Evolutionary conservation across 2,797 vertebrate genomes (phyloP).

Genomic region (Luscinia luscinia): DNA sequence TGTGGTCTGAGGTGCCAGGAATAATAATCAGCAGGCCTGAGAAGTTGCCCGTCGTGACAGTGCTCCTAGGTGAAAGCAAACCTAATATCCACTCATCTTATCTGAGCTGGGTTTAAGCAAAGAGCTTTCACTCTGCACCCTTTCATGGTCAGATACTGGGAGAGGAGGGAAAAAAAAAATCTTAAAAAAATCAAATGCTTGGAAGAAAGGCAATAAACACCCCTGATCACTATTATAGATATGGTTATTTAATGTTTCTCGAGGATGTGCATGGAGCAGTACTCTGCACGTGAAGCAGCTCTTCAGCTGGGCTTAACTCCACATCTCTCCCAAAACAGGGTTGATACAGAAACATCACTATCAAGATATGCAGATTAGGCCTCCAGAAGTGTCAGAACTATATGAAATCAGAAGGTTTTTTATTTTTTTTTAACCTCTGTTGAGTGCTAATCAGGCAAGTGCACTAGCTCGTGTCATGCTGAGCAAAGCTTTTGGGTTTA

Average conservation of each 20-base stretch:
- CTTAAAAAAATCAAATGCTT: not conserved
- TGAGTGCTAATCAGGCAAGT: not conserved
- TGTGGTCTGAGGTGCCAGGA: not conserved
- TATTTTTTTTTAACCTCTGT: not conserved
- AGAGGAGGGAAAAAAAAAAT: not conserved
- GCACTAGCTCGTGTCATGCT: too few relatives aligned
- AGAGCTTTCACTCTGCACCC: not conserved
- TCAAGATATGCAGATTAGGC: not conserved
- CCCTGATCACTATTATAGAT: not conserved
- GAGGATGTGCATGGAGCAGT: accelerated
- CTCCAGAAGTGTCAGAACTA: not conserved
- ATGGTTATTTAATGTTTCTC: not conserved
- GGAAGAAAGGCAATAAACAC: not conserved
- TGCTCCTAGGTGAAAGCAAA: not conserved
- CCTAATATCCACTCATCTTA: not conserved
- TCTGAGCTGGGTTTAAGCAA: not conserved
- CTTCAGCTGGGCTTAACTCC: not conserved
- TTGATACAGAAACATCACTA: not conserved
- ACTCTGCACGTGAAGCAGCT: not conserved
- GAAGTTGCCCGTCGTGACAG: not conserved
- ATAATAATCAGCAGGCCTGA: not conserved
- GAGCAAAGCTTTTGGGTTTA: not conserved
- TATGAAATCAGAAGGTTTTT: not conserved
- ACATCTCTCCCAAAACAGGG: not conserved
- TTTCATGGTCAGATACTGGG: not conserved